Evolutionary conservation across 2,888 invertebrate genomes (phyloP), one percentile per base, ranked within the genome.

Genomic region (Disparrhopalites patrizii): DNA sequence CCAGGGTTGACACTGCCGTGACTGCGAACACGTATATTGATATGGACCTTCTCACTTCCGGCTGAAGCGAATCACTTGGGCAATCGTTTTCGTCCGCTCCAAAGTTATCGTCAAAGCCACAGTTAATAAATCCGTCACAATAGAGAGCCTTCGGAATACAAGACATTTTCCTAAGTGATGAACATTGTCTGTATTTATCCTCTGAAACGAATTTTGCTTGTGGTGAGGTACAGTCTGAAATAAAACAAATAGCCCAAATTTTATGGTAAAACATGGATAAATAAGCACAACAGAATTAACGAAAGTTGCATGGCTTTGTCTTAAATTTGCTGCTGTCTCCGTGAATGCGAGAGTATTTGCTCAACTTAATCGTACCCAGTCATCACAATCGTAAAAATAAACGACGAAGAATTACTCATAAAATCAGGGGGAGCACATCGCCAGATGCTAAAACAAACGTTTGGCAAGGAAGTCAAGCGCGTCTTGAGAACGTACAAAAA

Each of bases 21-120:
- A 73, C 68, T 27, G 68, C 74, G 56, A 75, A 75, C 5, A 75
- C 72, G 43, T 72, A 73, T 28, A 75, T 63, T 25, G 73, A 28
- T 66, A 66, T 31, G 65, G 56, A 20, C 54, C 33, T 27, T 51
- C 51, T 56, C 47, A 67, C 25, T 65, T 63, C 55, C 30, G 56
- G 20, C 20, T 47, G 10, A 20, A 52, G 23, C 20, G 3, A 30
- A 7, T 60, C 60, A 25, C n/a, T 15, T 30, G 43, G 30, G 30
- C 36, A 18, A 52, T 62, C 62, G 23, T 36, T 58, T 61, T 74
- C 74, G 40, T 74, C 74, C 7, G 61, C 43, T 27, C 70, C 73
- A 64, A 72, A 74, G 25, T 70, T 69, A 40, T 60, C 54, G 25
- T 68, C 71, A 27, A 70, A 69, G 30, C 71, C 74, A 56, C 74